These are phyloP conservation scores for Coelogynopora nodosa DNA, from an alignment of 2,888 invertebrate species.

Conservation along the genomic window DNA sequence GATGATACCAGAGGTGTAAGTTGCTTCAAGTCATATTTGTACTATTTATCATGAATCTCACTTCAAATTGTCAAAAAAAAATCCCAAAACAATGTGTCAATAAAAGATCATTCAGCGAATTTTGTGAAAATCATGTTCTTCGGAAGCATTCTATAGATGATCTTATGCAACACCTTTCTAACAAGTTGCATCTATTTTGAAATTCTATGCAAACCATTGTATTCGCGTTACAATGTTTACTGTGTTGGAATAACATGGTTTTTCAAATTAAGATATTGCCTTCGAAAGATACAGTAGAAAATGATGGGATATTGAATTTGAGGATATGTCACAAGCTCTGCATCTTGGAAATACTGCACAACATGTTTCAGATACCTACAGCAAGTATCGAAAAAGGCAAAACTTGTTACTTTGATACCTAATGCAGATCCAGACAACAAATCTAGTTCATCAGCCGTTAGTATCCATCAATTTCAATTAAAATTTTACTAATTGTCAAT, in stretches of 20 bases:
- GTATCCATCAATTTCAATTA: background rate
- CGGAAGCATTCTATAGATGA: slow-evolving; percentile 17
- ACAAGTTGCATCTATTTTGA: slow-evolving; percentile 8
- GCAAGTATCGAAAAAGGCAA: slow-evolving; percentile 11
- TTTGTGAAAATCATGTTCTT: slow-evolving; percentile 10
- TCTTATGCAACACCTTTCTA: slow-evolving; percentile 11
- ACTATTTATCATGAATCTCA: background rate
- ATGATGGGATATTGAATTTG: slow-evolving; percentile 14
- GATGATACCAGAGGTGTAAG: too few species aligned
- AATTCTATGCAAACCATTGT: background rate
- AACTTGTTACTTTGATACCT: slow-evolving; percentile 6
- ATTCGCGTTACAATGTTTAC: slow-evolving; percentile 6
- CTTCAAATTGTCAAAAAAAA: slow-evolving; percentile 2
- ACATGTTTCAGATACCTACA: background rate
- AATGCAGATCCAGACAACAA: slow-evolving; percentile 12
- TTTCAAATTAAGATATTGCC: background rate
- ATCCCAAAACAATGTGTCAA: background rate
- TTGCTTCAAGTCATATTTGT: too few species aligned
- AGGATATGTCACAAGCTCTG: slow-evolving; percentile 18
- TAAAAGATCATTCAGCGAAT: background rate
- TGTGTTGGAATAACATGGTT: background rate
- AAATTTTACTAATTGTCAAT: slow-evolving; percentile 24
- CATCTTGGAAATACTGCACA: slow-evolving; percentile 30
- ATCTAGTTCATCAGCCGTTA: slow-evolving; percentile 21
- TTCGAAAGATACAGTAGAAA: slow-evolving; percentile 11